A percentile compares a stretch with the other conserved stretches of the same genome.
These are phyloP conservation scores for Lates japonicus DNA, from an alignment of 2,797 vertebrate genomes.

Conservation along the genomic window DNA sequence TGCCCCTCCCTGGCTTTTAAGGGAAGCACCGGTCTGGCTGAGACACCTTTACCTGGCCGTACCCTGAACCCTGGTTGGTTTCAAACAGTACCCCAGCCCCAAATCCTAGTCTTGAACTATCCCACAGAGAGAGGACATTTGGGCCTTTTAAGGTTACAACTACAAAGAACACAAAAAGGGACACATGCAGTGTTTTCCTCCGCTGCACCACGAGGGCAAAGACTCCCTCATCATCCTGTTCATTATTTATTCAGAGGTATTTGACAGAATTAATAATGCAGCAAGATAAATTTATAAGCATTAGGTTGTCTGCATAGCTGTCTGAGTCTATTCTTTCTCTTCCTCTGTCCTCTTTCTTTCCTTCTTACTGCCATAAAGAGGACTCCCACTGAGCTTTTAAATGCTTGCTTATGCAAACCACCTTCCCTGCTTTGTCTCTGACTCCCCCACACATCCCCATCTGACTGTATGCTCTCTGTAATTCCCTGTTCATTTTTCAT, in stretches of 20 bases:
- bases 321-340: constrained; percentile 47
- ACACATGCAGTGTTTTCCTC: constrained; percentile 33
- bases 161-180: constrained; percentile 7
- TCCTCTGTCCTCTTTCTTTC: constrained; percentile 24
- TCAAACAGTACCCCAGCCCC: background rate
- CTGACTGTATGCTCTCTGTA: constrained; percentile 1
- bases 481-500: constrained; percentile 26
- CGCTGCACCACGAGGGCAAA: constrained; percentile 34
- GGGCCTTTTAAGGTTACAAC: background rate
- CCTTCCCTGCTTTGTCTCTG: constrained; percentile 37
- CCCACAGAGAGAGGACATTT: no score
- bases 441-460: constrained; percentile 60
- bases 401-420: constrained; percentile 69
- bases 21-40: background rate
- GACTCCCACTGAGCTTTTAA: constrained; percentile 67
- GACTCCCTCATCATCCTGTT: constrained; percentile 46
- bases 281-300: constrained; percentile 64
- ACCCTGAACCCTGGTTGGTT: no score
- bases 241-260: constrained; percentile 76
- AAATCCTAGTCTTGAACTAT: background rate
- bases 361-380: constrained; percentile 43
- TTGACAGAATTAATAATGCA: constrained; percentile 78
- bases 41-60: background rate
- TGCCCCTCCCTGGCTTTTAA: background rate
- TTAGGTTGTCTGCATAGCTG: constrained; percentile 58